Conservation (phyloP, 2,113 vertebrate species). For the Syrrhaptes paradoxus region DNA sequence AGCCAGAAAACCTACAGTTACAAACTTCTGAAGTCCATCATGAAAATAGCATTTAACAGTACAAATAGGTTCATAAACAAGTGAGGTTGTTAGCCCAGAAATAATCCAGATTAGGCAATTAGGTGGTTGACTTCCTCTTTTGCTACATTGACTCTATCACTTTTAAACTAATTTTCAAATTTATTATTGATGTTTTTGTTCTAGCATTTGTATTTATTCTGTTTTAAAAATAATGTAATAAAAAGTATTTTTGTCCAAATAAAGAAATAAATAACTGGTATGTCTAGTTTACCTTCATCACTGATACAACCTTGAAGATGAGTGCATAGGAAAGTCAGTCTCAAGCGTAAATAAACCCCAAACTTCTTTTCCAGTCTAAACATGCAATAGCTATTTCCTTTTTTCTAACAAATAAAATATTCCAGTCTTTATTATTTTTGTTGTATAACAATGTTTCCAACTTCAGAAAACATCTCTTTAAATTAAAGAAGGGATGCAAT, state of each 20-base stretch:
- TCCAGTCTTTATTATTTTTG: background rate
- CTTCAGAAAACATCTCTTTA: background rate
- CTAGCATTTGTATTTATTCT: background rate
- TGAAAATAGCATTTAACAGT: background rate
- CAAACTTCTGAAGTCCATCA: background rate
- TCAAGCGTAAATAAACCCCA: background rate
- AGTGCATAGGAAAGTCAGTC: background rate
- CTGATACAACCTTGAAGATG: background rate
- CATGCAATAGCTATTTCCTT: background rate
- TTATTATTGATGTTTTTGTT: background rate
- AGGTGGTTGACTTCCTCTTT: background rate
- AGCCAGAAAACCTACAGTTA: background rate
- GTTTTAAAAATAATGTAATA: background rate
- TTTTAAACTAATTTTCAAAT: background rate
- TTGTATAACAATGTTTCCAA: background rate
- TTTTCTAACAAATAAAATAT: background rate
- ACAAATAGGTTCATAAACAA: background rate
- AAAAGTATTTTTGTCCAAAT: background rate
- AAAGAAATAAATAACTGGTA: background rate
- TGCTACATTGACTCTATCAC: background rate
- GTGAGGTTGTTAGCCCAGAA: background rate
- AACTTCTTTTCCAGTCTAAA: background rate
- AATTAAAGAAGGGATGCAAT: background rate
- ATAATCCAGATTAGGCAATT: background rate
- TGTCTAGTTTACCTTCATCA: background rate